Evolutionary conservation across 2,113 vertebrate genomes (phyloP).

Genomic region (Daboia siamensis): DNA sequence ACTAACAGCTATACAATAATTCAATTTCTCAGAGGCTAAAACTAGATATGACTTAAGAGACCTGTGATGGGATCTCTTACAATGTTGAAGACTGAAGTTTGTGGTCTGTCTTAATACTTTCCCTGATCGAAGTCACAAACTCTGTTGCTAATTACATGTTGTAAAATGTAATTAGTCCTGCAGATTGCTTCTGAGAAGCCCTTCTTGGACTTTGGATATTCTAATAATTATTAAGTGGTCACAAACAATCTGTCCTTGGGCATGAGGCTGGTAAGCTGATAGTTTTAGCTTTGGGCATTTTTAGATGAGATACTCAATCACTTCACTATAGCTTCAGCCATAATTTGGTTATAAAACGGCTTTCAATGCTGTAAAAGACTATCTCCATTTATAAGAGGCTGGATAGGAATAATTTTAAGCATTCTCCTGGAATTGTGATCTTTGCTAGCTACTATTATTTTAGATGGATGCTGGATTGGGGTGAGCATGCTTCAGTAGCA

Average conservation of each 20-base stretch:
- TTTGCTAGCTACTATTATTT: not conserved
- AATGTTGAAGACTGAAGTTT: not conserved
- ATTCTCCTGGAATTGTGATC: not conserved
- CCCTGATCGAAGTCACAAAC: not conserved
- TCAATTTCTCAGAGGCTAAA: conserved; percentile 2
- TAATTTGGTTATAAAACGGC: not conserved
- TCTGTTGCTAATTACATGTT: not conserved
- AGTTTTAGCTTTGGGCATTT: not conserved
- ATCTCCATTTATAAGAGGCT: not conserved
- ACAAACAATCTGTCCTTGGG: not conserved
- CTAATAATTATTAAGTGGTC: not conserved
- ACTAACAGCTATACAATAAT: conserved; percentile 4
- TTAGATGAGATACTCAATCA: not conserved
- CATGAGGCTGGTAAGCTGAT: not conserved
- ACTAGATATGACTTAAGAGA: not conserved
- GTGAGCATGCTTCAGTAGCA: not conserved
- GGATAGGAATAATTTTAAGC: not conserved
- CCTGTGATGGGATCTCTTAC: not conserved
- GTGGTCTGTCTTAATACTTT: not conserved
- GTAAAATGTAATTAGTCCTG: not conserved
- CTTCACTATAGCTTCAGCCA: not conserved
- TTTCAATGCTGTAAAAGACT: not conserved
- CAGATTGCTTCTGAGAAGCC: not conserved
- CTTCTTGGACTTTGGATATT: not conserved
- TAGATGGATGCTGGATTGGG: not conserved